phyloP scores from a whole-genome alignment of 2,888 invertebrate species.

The Busseola fusca region DNA sequence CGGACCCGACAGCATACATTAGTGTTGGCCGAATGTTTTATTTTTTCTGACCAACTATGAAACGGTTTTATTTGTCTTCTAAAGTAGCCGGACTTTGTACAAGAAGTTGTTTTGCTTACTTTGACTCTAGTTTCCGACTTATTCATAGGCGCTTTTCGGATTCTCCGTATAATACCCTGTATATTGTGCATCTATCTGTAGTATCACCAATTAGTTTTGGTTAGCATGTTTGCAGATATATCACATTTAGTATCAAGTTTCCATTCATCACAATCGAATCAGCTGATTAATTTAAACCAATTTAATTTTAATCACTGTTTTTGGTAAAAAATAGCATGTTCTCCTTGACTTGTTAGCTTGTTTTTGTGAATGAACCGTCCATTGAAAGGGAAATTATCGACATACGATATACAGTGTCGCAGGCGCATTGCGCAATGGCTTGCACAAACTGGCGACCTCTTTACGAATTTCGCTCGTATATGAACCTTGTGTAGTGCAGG shows the following conservation, averaged over 20 bases:
- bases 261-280: constrained; percentile 16
- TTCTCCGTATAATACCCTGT: neutral
- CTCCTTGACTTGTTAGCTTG: constrained; percentile 49
- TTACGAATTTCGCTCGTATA: constrained; percentile 57
- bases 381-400: constrained; percentile 69
- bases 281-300: constrained; percentile 28
- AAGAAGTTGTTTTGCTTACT: neutral
- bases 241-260: constrained; percentile 6
- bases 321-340: constrained; percentile 45
- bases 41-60: neutral
- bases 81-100: neutral
- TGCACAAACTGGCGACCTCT: constrained; percentile 64
- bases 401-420: constrained; percentile 62
- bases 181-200: neutral
- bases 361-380: constrained; percentile 65
- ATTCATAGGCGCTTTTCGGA: neutral
- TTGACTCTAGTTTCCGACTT: neutral
- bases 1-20: neutral
- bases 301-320: constrained; percentile 35
- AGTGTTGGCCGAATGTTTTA: neutral
- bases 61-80: neutral
- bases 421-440: constrained; percentile 65
- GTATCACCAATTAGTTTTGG: neutral
- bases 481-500: constrained; percentile 32
- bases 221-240: neutral